These are phyloP conservation scores for Caenorhabditis inopinata DNA, from an alignment of 1,140 invertebrate species.

Conservation along the genomic window DNA sequence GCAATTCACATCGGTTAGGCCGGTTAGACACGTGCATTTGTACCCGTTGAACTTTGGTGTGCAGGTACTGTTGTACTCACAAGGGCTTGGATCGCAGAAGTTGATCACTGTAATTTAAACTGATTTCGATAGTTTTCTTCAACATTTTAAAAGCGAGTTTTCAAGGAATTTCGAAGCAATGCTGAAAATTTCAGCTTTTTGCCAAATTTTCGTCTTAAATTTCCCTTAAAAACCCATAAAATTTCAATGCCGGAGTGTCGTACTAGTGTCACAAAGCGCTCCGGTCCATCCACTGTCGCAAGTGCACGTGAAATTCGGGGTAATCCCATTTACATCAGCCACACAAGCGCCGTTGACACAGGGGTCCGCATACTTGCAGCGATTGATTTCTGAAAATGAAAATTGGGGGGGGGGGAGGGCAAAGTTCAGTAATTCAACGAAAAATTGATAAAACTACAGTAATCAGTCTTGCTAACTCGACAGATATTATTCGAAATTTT, in stretches of 20 bases:
- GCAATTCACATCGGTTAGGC: conserved; percentile 42
- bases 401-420: not conserved
- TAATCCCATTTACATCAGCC: not conserved
- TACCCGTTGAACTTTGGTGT: conserved; percentile 84
- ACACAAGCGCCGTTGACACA: not conserved
- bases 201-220: too few species aligned
- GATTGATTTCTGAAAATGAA: not conserved
- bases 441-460: too few species aligned
- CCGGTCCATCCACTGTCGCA: not conserved
- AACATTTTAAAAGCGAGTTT: too few species aligned
- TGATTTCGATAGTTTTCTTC: too few species aligned
- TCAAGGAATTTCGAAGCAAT: too few species aligned
- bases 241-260: too few species aligned
- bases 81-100: conserved; percentile 84
- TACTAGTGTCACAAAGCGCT: not conserved
- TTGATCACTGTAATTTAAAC: conserved; percentile 71
- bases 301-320: not conserved
- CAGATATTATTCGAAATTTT: too few species aligned
- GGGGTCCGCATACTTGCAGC: not conserved
- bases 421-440: not conserved
- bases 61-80: conserved; percentile 85
- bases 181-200: too few species aligned
- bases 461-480: too few species aligned
- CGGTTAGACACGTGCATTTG: conserved; percentile 66
- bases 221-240: too few species aligned